These are phyloP conservation scores for Drosophila aldrichi DNA, from an alignment of 2,888 invertebrate genomes.

Conservation along the genomic window DNA sequence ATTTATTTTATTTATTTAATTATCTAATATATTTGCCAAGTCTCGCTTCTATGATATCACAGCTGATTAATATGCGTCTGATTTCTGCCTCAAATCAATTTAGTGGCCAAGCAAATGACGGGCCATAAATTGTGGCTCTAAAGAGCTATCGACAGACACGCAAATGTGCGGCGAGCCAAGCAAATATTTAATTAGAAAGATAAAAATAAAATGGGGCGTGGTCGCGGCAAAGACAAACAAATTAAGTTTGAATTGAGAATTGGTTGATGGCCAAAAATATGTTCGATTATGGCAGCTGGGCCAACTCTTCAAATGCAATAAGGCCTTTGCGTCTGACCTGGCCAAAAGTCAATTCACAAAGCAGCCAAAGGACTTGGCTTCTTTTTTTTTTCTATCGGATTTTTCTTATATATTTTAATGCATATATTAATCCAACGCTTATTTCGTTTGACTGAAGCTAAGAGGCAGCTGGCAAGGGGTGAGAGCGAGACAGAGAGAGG, in stretches of 20 bases:
- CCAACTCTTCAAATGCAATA: conserved; percentile 17
- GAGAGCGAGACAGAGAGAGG: neutral
- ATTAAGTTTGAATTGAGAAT: conserved; percentile 1
- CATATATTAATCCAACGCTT: conserved; percentile 74
- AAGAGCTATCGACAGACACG: conserved; percentile 44
- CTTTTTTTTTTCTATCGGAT: neutral
- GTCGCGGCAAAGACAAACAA: neutral
- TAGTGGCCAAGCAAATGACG: neutral
- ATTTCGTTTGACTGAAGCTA: conserved; percentile 67
- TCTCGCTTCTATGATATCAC: neutral
- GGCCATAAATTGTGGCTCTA: conserved; percentile 27
- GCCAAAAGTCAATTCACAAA: conserved; percentile 8
- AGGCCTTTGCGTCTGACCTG: conserved; percentile 10
- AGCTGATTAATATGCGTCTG: conserved; percentile 36
- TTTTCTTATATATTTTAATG: conserved; percentile 57
- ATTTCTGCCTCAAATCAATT: conserved; percentile 27
- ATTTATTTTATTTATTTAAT: too few species aligned
- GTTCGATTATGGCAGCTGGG: conserved; percentile 7
- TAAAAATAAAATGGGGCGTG: conserved; percentile 11
- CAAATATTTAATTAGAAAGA: conserved; percentile 34
- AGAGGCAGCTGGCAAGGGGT: conserved; percentile 26
- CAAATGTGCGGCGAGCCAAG: conserved; percentile 44
- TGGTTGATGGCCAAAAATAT: conserved; percentile 18
- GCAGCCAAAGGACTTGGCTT: neutral
- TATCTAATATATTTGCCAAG: too few species aligned